These are phyloP conservation scores for Phyllotreta striolata DNA, from an alignment of 2,888 invertebrate species.

Conservation along the genomic window DNA sequence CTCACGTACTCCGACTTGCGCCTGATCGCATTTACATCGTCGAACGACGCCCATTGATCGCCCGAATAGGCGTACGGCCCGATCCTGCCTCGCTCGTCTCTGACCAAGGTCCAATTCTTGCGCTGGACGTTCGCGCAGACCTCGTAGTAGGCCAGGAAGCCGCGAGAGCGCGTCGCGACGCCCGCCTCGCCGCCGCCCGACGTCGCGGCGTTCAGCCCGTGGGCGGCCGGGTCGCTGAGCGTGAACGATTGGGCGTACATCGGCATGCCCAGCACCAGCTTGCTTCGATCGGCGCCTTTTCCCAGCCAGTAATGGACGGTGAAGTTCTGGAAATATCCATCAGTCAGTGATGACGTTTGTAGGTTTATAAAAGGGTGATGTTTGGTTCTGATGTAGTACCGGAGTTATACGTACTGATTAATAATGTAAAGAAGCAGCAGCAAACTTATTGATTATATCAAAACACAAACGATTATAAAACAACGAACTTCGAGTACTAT, in stretches of 20 bases:
- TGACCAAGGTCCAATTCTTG: conserved; percentile 77
- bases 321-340: conserved; percentile 72
- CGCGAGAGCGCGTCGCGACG: conserved; percentile 85
- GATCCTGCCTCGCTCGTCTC: conserved; percentile 81
- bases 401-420: no score
- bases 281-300: conserved; percentile 79
- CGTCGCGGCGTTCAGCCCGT: conserved; percentile 77
- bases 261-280: conserved; percentile 86
- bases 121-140: conserved; percentile 60
- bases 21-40: conserved; percentile 83
- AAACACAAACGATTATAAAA: no score
- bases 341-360: conserved; percentile 2
- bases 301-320: conserved; percentile 88
- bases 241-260: conserved; percentile 91
- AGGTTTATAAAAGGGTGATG: conserved; percentile 5
- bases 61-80: conserved; percentile 85
- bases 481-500: no score
- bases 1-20: conserved; percentile 85
- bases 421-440: no score
- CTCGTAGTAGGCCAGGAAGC: conserved; percentile 90
- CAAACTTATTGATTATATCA: no score
- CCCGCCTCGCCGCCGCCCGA: conserved; percentile 91
- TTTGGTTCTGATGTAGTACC: no score
- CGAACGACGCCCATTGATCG: conserved; percentile 95
- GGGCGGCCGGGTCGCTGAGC: conserved; percentile 71